Base-by-base conservation (phyloP, 1,140 invertebrate species). In the Zaprionus inermis region DNA sequence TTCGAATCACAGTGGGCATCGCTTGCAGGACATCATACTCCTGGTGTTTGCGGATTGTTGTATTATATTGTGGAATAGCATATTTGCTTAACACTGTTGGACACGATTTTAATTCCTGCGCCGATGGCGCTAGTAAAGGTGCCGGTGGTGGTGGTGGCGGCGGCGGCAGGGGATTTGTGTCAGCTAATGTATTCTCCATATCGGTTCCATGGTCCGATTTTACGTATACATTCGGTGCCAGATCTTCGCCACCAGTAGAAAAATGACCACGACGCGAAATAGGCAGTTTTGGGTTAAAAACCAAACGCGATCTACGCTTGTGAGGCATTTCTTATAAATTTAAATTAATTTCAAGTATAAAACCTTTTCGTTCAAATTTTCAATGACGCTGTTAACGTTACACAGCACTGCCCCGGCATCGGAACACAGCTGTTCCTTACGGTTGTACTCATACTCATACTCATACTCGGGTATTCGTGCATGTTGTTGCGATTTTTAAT, bases 31-130 rank as follows among this genome's bases (percentile, higher is more conserved):
- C 12, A 0, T 56, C 44, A 0, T 79, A 16, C 28, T 88, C 76
- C 1, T 32, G 49, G 11, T 77, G 51, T 10, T 44, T 65, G 24
- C 76, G 69, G 3, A 88, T 16, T 16, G 36, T 54, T 12, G 83
- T 72, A 28, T 86, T 86, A 14, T 46, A 74, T 20, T 66, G 51
- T 0, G 83, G 83, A 1, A 36, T 36, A 10, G 83, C 66, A n/a
- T 74, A 56, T 9, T 49, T 44, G n/a, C 68, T 65, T 22, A 30
- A 10, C 10, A 54, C 20, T 6, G 52, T 14, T 2, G 28, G 51
- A 22, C 24, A n/a, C n/a, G 22, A 5, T 22, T 54, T 49, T 0
- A 14, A 10, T 18, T 49, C 10, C 44, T 49, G 44, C 11, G 18
- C 44, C 18, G 18, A 3, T 12, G 44, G 3, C 1, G 44, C 18